Evolutionary conservation across 2,888 invertebrate genomes (phyloP), one percentile per base, ranked within the genome.

Genomic region (Drosophila affinis): DNA sequence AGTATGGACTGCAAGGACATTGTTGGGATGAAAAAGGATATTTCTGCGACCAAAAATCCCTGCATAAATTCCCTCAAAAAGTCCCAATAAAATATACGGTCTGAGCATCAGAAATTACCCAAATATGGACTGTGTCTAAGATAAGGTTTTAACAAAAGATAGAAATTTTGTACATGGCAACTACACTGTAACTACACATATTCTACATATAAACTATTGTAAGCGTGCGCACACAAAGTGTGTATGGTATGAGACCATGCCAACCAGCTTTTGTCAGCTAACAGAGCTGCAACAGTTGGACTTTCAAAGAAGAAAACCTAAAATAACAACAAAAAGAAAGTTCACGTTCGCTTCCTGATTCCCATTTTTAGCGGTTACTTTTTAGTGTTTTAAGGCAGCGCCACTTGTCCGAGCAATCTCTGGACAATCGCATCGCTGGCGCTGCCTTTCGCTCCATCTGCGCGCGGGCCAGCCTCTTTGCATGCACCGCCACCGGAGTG

Each of bases 391-490:
- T 18, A 58, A 72, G 56, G 55, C 73, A 87, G 76, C 79, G 75
- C 79, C 82, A 87, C 87, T 85, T 85, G 87, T 69, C 81, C 34
- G 27, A 46, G 17, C 68, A 69, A 69, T 71, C 68, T 59, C 74
- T 73, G 70, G 67, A 70, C 62, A 64, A 69, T 56, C 63, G 56
- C 24, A 69, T 56, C 63, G 56, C 24, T 39, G 55, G 60, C 57
- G 34, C 54, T 62, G 61, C 81, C 75, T 75, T 84, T 84, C 79
- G 75, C 72, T 55, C 79, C 75, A 77, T 79, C 46, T 68, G 64
- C 64, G 78, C 76, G 29, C 32, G 72, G 75, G 81, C 63, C 78
- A 68, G 76, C 85, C 76, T 72, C 78, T 87, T 87, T 75, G 79
- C 86, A 74, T 85, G 72, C 70, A 65, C 61, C 65, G 83, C 83